Base-by-base conservation (phyloP, 1,140 invertebrate genomes). In the Papilio aristodemus region DNA sequence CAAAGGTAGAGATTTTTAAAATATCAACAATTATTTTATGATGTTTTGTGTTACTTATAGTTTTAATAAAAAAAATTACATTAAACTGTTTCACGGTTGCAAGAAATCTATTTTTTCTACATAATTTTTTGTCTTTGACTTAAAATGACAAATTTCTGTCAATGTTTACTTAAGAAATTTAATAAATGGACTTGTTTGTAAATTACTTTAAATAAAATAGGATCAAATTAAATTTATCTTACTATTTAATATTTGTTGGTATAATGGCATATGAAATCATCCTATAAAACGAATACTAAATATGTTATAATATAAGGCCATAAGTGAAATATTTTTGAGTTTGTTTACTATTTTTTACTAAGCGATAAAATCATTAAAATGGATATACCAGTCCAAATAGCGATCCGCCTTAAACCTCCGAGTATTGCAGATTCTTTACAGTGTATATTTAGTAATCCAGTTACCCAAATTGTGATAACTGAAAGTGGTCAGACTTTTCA, bases 351-450 rank as follows among this genome's bases (percentile, higher is more conserved):
- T 25, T 27, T n/a, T 38, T 68, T 58, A 37, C 17, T 9, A 46
- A 59, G 36, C 39, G 19, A 14, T 27, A 39, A 27, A 54, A 38
- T 57, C 17, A 27, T 22, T 66, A 67, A 72, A 71, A 89, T 93
- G 93, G 93, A 93, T 89, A 92, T 93, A 70, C 93, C 93, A 43
- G 93, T 93, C 59, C 93, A 93, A 92, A 93, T 93, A 69, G 93
- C 93, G 19, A 92, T 93, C 69, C 89, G 93, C 36, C 85, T 93
- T 60, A 93, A 89, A 69, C 91, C 91, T 43, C 87, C 90, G 10
- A 92, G 88, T 64, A 81, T 89, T 58, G 84, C 80, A 32, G 86
- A 91, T 71, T 91, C 92, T 39, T 78, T 92, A 64, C 88, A 92
- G 71, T 93, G 92, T 79, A 91, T 93, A 71, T 92, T 93, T 76